Conservation (phyloP, 2,113 vertebrate genomes). For the Rhineura floridana region DNA sequence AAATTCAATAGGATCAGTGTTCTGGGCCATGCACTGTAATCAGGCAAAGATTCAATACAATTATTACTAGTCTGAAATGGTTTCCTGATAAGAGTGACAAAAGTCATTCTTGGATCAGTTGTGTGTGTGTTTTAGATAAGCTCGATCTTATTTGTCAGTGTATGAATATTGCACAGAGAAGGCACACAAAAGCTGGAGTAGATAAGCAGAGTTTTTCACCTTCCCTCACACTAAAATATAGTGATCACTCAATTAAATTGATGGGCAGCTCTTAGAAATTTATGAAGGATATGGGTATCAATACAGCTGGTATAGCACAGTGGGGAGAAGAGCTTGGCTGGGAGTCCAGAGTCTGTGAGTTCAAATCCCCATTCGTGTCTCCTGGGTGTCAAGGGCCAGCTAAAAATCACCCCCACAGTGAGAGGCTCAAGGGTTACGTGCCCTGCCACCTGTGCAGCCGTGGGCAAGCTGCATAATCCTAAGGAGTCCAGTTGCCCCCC, state of each 20-base stretch:
- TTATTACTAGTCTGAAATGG: rapidly evolving
- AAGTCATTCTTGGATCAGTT: background rate
- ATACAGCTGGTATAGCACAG: no score
- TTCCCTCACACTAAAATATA: background rate
- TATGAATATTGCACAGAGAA: background rate
- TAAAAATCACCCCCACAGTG: no score
- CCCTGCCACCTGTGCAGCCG: no score
- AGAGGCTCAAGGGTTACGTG: no score
- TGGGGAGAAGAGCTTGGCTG: no score
- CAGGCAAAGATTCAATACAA: background rate
- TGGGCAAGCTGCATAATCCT: no score
- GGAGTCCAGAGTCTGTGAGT: no score
- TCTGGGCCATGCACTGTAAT: background rate
- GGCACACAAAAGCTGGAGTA: background rate
- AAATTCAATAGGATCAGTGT: slow-evolving; percentile 8
- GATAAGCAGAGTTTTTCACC: background rate
- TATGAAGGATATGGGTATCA: no score
- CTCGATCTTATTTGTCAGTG: background rate
- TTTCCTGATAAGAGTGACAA: slow-evolving; percentile 7
- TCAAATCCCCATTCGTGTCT: no score
- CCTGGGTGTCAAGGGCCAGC: no score
- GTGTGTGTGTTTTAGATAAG: background rate
- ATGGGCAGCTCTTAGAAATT: no score
- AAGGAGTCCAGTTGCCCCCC: no score
- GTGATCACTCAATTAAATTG: background rate